Evolutionary conservation across 2,888 invertebrate genomes (phyloP).

Genomic region (Linnaemya tessellans): DNA sequence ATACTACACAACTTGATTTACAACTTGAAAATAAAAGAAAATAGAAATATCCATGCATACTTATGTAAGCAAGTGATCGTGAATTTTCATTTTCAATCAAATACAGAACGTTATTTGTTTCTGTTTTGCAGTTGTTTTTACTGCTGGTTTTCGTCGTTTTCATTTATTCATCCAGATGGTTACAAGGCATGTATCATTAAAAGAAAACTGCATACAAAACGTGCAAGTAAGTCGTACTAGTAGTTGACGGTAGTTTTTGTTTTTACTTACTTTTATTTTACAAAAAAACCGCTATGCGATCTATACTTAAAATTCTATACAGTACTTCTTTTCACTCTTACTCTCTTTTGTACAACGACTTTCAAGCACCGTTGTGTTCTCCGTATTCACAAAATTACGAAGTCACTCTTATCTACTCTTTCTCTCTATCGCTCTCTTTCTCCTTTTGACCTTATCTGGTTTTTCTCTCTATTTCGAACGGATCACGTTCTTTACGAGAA

Average conservation of each 20-base stretch:
- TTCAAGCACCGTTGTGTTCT: constrained; percentile 39
- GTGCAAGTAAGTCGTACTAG: constrained; percentile 23
- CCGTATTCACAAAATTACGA: constrained; percentile 28
- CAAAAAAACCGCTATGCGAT: constrained; percentile 68
- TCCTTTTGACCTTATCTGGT: neutral
- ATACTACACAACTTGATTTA: constrained; percentile 58
- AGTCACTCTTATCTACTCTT: neutral
- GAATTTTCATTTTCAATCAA: constrained; percentile 71
- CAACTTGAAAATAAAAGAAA: constrained; percentile 32
- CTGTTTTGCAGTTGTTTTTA: constrained; percentile 36
- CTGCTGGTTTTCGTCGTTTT: constrained; percentile 39
- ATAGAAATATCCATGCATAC: constrained; percentile 20
- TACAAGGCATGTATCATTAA: constrained; percentile 9
- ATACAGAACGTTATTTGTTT: constrained; percentile 57
- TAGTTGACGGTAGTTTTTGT: constrained; percentile 48
- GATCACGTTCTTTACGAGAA: constrained; percentile 3
- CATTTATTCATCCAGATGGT: constrained; percentile 36
- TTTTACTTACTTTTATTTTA: constrained; percentile 61
- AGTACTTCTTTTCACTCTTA: constrained; percentile 69
- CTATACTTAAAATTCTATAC: constrained; percentile 52
- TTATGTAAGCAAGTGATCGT: constrained; percentile 65
- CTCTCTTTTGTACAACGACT: constrained; percentile 63
- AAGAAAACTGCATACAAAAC: constrained; percentile 12
- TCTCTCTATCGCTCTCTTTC: neutral
- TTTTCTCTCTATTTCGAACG: neutral